Evolutionary conservation across 2,888 invertebrate species (phyloP).

Genomic region (Lathronympha strigana): DNA sequence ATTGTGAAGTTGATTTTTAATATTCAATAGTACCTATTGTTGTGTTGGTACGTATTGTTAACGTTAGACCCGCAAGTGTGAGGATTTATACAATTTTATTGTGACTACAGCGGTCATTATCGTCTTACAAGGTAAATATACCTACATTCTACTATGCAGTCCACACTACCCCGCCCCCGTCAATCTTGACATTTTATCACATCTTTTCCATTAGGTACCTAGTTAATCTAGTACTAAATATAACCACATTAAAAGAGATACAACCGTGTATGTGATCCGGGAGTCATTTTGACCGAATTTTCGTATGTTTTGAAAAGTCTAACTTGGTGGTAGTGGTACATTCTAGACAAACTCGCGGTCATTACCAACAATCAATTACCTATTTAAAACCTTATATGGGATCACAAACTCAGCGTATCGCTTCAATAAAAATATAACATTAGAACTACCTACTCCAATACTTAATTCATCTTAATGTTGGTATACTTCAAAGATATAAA

Average conservation of each 20-base stretch:
- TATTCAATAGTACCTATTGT: not conserved
- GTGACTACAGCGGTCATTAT: constrained; percentile 31
- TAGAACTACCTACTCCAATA: constrained; percentile 46
- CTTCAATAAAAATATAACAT: constrained; percentile 47
- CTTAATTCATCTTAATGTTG: constrained; percentile 34
- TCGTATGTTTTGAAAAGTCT: not conserved
- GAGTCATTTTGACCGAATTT: not conserved
- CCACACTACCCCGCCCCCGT: constrained; percentile 20
- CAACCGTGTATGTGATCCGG: constrained; percentile 26
- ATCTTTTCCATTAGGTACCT: constrained; percentile 29
- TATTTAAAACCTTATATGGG: not conserved
- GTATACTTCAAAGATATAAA: constrained; percentile 46
- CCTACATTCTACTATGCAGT: constrained; percentile 27
- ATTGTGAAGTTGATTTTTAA: not conserved
- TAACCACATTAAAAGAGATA: constrained; percentile 17
- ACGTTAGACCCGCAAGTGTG: constrained; percentile 10
- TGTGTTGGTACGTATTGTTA: not conserved
- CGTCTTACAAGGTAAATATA: constrained; percentile 12
- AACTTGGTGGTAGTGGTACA: not conserved
- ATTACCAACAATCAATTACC: not conserved
- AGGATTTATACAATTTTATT: constrained; percentile 21
- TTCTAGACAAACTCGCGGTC: not conserved
- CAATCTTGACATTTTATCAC: constrained; percentile 18
- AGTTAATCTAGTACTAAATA: constrained; percentile 20
- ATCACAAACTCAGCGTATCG: constrained; percentile 27